Percentiles rank a stretch among this genome's conserved stretches.
phyloP scores from a whole-genome alignment of 2,888 invertebrate species.

The Herminia tarsipennalis region DNA sequence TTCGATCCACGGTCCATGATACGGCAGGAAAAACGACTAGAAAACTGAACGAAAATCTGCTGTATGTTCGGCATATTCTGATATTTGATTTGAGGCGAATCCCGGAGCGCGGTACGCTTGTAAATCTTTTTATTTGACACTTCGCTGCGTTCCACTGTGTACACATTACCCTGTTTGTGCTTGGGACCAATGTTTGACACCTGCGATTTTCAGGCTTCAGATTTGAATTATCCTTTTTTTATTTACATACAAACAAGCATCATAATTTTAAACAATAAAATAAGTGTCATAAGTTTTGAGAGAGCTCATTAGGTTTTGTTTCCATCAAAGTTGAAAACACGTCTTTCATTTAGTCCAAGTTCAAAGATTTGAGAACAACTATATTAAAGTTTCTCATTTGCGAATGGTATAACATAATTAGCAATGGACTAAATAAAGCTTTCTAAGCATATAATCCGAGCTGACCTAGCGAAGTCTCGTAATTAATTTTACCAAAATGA shows the following conservation, averaged over 20 bases:
- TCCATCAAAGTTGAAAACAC: neutral
- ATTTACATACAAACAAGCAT: too few relatives aligned
- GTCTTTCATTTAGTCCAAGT: conserved; percentile 2
- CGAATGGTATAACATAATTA: conserved; percentile 28
- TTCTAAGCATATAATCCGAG: conserved; percentile 32
- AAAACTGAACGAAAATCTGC: conserved; percentile 21
- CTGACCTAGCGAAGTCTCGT: conserved; percentile 35
- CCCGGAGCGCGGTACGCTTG: conserved; percentile 25
- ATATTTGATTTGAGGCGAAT: conserved; percentile 38
- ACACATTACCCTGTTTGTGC: conserved; percentile 38
- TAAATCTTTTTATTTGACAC: conserved; percentile 55
- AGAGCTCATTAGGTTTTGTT: neutral
- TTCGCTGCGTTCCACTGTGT: conserved; percentile 27
- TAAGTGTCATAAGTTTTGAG: too few relatives aligned
- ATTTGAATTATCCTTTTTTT: too few relatives aligned
- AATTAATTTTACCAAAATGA: conserved; percentile 38
- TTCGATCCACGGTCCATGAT: neutral
- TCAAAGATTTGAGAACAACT: conserved; percentile 7
- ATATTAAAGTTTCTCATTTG: conserved; percentile 24
- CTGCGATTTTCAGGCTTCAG: conserved; percentile 9
- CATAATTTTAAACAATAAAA: too few relatives aligned
- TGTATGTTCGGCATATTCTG: conserved; percentile 16
- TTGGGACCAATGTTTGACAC: conserved; percentile 24
- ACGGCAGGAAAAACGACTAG: neutral
- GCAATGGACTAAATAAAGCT: conserved; percentile 18